Base-by-base conservation (phyloP, 2,797 vertebrate species). In the Poecilia wingei region DNA sequence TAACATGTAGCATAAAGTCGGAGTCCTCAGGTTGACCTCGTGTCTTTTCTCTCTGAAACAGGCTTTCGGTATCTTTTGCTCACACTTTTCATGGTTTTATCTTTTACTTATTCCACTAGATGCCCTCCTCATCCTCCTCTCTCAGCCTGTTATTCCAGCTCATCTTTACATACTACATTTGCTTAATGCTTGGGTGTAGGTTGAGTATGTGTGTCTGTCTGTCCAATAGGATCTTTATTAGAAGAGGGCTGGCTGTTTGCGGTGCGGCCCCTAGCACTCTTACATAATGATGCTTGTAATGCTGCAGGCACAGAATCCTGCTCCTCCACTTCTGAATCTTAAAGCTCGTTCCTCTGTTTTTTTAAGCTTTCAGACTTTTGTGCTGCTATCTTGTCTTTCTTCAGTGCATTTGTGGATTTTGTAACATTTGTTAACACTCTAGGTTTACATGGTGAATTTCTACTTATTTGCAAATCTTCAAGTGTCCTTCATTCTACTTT, bases 201-300 rank as follows among this genome's bases (percentile, higher is more conserved):
- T 70, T 31, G 46, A 66, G 18, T 82, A 43, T 61, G 51, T 77
- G 76, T 78, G 41, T 28, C 39, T 70, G 81, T 41, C 39, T 45
- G 80, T 82, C 80, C 71, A 84, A 76, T 84, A 43, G 74, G 84
- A 82, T 84, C 84, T 89, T 84, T 79, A 39, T 75, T 70, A 74
- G 75, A 36, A 70, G 64, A 73, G 79, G 7, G 75, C 59, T 74
- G 86, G 43, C 78, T 79, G 74, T 88, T 74, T 82, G 77, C 0
- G 53, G 83, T 80, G 79, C 81, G 2, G 81, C 80, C 73, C 77
- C 76, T 69, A 57, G 79, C 71, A 75, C 75, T 82, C 83, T 92
- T 93, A 90, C 77, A 74, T 91, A 93, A 94, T 66, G 31, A 70
- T 88, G 84, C 82, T 91, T 89, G 83, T 88, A 84, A 88, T 89